phyloP scores from a whole-genome alignment of 1,140 invertebrate genomes.

The Trissolcus basalis region DNA sequence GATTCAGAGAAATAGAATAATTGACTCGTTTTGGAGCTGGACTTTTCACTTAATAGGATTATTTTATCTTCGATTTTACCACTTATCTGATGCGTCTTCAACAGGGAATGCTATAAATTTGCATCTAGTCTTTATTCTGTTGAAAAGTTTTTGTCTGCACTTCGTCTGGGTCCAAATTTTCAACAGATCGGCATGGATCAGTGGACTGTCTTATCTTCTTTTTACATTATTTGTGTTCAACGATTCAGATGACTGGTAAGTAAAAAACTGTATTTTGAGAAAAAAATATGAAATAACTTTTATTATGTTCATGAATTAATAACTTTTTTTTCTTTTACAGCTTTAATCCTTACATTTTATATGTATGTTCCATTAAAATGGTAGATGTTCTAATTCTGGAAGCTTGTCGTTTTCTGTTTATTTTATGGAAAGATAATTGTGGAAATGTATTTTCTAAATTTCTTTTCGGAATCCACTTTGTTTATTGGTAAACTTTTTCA shows the following conservation, averaged over 20 bases:
- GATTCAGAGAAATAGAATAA: slow-evolving; percentile 37
- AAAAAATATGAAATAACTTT: too few relatives aligned
- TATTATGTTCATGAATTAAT: not conserved
- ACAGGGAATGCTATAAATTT: slow-evolving; percentile 6
- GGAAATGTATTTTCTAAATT: slow-evolving; percentile 57
- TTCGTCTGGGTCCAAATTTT: slow-evolving; percentile 52
- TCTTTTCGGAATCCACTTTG: slow-evolving; percentile 61
- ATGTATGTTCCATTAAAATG: slow-evolving; percentile 63
- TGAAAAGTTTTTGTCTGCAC: slow-evolving; percentile 45
- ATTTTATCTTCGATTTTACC: slow-evolving; percentile 29
- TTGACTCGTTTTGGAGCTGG: slow-evolving; percentile 44
- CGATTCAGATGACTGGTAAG: slow-evolving; percentile 61
- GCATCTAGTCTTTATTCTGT: slow-evolving; percentile 15
- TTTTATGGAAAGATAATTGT: slow-evolving; percentile 54
- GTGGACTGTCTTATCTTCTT: slow-evolving; percentile 62
- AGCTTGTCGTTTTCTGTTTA: slow-evolving; percentile 61
- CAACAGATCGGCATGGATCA: slow-evolving; percentile 57
- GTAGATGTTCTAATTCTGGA: slow-evolving; percentile 60
- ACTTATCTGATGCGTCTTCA: slow-evolving; percentile 31
- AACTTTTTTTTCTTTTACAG: slow-evolving; percentile 50
- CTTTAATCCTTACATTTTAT: slow-evolving; percentile 58
- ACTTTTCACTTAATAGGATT: slow-evolving; percentile 35
- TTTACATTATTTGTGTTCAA: slow-evolving; percentile 65
- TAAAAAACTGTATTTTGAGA: not conserved
- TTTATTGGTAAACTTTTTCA: slow-evolving; percentile 62